Evolutionary conservation across 1,140 invertebrate species (phyloP), one percentile per base, ranked within the genome.

Genomic region (Chironomus striatipennis): DNA sequence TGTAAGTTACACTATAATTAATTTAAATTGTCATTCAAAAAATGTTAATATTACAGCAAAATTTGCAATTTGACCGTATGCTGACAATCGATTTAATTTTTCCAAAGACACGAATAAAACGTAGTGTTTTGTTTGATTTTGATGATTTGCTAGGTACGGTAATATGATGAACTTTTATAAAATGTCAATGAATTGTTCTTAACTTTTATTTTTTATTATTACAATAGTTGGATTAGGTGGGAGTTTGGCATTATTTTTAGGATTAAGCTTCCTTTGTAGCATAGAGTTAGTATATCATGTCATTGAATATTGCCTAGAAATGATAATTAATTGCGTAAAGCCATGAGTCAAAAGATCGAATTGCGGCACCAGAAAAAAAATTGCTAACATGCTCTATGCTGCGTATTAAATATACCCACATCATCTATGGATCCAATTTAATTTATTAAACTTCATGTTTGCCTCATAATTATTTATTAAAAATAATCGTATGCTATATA

Each of bases 391-490:
- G 24, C 24, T 34, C 24, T 34, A 34, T n/a, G 15, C 9, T 47
- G 12, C n/a, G 5, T 20, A 70, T 70, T 70, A 70, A 70, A 70
- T n/a, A 70, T 34, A 70, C 65, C 65, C 10, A 70, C 65, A 70
- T 70, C 65, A 70, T 57, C 65, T 9, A 70, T 70, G 17, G 9
- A 21, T 18, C 17, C 65, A 70, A 70, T 70, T 70, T 70, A 70
- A 70, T 70, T 70, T 70, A 70, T 70, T 70, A 70, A 70, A 70
- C 65, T 70, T 70, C 20, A 20, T 70, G 65, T 17, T 70, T 9
- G 65, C 17, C 65, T 70, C 20, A 70, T 21, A 70, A 70, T 18
- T 70, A 70, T 70, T 70, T 70, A 70, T 70, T 70, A 70, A 70
- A 70, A 70, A 70, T 70, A 70, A 70, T 70, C 20, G 20, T 70